phyloP scores from a whole-genome alignment of 2,888 invertebrate genomes.

The Volucella inflata region DNA sequence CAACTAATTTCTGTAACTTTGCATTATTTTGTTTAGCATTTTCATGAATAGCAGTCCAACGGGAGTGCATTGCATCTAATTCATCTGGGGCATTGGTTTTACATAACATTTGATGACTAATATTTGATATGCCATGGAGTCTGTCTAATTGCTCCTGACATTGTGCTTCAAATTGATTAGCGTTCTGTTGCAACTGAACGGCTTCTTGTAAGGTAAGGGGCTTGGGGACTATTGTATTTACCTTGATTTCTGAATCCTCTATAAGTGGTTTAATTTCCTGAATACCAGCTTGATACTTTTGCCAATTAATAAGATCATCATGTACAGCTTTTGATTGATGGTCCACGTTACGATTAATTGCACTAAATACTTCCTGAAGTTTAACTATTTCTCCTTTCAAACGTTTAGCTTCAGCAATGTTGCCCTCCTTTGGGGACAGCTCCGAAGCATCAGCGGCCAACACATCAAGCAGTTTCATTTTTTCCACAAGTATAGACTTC shows the following conservation, averaged over 20 bases:
- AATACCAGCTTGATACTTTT: slow-evolving; percentile 91
- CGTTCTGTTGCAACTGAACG: slow-evolving; percentile 89
- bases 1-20: slow-evolving; percentile 91
- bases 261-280: slow-evolving; percentile 94
- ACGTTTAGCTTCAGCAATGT: slow-evolving; percentile 89
- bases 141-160: slow-evolving; percentile 90
- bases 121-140: slow-evolving; percentile 89
- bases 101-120: slow-evolving; percentile 90
- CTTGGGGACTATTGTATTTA: slow-evolving; percentile 86
- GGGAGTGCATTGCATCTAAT: slow-evolving; percentile 91
- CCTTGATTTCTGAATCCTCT: slow-evolving; percentile 93
- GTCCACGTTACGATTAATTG: slow-evolving; percentile 90
- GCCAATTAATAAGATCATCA: slow-evolving; percentile 92
- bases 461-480: slow-evolving; percentile 88
- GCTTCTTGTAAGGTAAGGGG: slow-evolving; percentile 92
- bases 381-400: slow-evolving; percentile 90
- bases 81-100: slow-evolving; percentile 92
- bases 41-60: slow-evolving; percentile 94
- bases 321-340: slow-evolving; percentile 90
- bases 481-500: slow-evolving; percentile 90
- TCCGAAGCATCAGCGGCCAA: slow-evolving; percentile 91
- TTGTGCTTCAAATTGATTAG: slow-evolving; percentile 89
- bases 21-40: slow-evolving; percentile 90
- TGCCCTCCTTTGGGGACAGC: slow-evolving; percentile 87
- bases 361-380: slow-evolving; percentile 90